Evolutionary conservation across 2,113 vertebrate genomes (phyloP).

Genomic region (Anolis sagrei): DNA sequence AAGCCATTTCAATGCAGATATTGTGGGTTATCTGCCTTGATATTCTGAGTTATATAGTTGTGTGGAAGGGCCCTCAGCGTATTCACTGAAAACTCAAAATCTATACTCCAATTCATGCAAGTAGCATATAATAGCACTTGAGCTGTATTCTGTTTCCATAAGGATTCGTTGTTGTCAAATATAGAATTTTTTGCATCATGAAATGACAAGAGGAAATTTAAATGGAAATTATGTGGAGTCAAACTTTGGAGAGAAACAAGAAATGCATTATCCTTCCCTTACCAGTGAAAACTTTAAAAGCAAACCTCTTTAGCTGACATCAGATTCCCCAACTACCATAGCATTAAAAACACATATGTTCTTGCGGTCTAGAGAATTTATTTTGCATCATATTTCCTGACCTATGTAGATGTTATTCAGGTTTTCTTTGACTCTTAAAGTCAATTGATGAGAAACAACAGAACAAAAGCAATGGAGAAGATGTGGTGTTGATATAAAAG

Average conservation of each 20-base stretch:
- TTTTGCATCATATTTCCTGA: background rate
- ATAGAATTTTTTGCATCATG: background rate
- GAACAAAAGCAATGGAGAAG: rapidly evolving
- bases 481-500: background rate
- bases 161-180: background rate
- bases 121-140: background rate
- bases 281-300: background rate
- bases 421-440: background rate
- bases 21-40: too few species aligned
- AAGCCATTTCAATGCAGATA: too few species aligned
- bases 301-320: background rate
- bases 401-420: too few species aligned
- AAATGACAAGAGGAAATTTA: background rate
- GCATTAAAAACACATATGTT: background rate
- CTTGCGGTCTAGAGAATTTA: background rate
- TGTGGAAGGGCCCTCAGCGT: too few species aligned
- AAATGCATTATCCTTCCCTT: background rate
- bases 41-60: too few species aligned
- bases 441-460: background rate
- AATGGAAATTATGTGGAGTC: background rate
- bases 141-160: background rate
- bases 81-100: background rate
- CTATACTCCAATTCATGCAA: background rate
- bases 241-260: background rate
- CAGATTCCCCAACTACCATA: too few species aligned